Base-by-base conservation (phyloP, 2,888 invertebrate genomes). In the Lutraria lutraria region DNA sequence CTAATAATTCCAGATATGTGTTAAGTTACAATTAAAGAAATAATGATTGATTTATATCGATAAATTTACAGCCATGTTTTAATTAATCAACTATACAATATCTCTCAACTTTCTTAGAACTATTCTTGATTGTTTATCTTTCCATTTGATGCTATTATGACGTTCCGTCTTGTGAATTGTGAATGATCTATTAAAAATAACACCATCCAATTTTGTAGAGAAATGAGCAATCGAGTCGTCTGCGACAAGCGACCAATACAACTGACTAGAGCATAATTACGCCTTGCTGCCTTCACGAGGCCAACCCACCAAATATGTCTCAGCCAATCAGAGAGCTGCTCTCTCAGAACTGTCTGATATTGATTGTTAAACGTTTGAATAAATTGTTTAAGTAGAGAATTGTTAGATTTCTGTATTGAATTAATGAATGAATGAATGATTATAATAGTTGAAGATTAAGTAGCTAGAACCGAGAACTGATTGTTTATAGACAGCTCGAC, bases 391-490 rank as follows among this genome's bases (percentile, higher is more conserved):
- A 80, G 79, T 56, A 80, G 85, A 31, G 31, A 56, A 85, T 60
- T 53, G 88, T 88, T 86, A 86, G 84, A 86, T 76, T 87, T 82
- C 85, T 86, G 86, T 90, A 90, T 90, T 87, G 82, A 90, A 90
- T 90, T 90, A 90, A 90, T 90, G 85, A 90, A 88, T 90, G 88
- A 53, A 81, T 79, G 86, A 90, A 76, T 76, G 76, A 76, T 76
- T 88, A 90, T 90, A 88, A 88, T 88, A 84, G 88, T 84, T 34
- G 88, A 85, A 90, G 90, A 90, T 88, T 88, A 90, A 90, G 81
- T 63, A 88, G 34, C 60, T 72, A 83, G 83, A 54, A 72, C 76
- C 76, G 85, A 68, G 56, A 63, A 82, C 80, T 34, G 83, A 86
- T 83, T 88, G 90, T 90, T 90, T 83, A 80, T 54, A 68, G 86